Conservation (phyloP, 2,888 invertebrate genomes). For the Netelia inedita region DNA sequence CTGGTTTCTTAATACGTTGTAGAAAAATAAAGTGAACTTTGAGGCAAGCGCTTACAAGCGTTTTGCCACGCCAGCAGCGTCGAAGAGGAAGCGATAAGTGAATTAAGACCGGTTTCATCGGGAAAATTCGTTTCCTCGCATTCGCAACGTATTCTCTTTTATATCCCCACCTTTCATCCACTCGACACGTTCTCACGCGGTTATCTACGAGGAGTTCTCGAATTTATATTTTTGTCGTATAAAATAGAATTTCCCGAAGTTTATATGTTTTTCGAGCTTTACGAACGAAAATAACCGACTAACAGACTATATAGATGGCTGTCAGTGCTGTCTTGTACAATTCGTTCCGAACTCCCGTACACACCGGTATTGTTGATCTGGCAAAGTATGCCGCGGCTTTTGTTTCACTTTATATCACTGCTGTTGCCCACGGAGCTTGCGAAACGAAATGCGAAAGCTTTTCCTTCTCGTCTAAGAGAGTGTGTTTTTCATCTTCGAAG, state of each 20-base stretch:
- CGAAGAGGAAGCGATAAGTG: slow-evolving; percentile 48
- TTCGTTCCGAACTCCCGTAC: slow-evolving; percentile 27
- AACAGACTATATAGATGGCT: slow-evolving; percentile 1
- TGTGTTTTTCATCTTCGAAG: slow-evolving; percentile 59
- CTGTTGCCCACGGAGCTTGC: slow-evolving; percentile 14
- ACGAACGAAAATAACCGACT: slow-evolving; percentile 15
- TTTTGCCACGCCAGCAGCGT: slow-evolving; percentile 39
- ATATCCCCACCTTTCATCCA: not conserved
- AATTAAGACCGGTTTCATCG: slow-evolving; percentile 51
- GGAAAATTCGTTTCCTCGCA: slow-evolving; percentile 44
- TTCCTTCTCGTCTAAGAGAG: slow-evolving; percentile 11
- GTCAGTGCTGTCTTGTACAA: slow-evolving; percentile 42
- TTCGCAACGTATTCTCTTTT: not conserved
- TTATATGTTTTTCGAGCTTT: slow-evolving; percentile 32
- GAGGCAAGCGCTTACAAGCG: slow-evolving; percentile 2
- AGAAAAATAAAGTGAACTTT: slow-evolving; percentile 52
- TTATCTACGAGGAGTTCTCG: slow-evolving; percentile 8
- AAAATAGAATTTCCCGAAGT: not conserved
- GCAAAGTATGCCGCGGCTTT: slow-evolving; percentile 48
- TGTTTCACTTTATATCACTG: slow-evolving; percentile 32
- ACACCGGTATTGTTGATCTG: slow-evolving; percentile 57
- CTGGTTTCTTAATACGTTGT: slow-evolving; percentile 45
- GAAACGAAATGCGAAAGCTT: slow-evolving; percentile 59
- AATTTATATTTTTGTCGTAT: slow-evolving; percentile 26
- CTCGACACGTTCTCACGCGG: not conserved